Conservation (phyloP, 2,113 vertebrate genomes). For the Anhinga rufa region DNA sequence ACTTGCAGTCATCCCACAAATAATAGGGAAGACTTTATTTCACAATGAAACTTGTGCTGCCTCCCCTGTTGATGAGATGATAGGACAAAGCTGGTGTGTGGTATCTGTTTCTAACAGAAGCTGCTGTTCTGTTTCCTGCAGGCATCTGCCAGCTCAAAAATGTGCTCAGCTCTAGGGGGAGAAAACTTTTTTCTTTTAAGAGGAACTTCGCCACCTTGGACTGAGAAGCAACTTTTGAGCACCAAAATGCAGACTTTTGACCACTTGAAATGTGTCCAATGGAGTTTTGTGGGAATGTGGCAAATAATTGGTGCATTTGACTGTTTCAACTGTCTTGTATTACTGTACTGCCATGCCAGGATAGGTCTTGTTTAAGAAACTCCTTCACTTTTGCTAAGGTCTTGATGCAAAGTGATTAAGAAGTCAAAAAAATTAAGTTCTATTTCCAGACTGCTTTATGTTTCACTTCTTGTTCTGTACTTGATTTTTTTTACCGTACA, state of each 20-base stretch:
- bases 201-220: neutral
- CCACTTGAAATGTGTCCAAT: neutral
- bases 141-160: neutral
- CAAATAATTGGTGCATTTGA: neutral
- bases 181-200: neutral
- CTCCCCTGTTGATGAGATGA: neutral
- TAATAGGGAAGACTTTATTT: neutral
- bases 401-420: neutral
- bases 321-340: neutral
- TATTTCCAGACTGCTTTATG: neutral
- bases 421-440: neutral
- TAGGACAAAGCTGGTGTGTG: neutral
- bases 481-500: neutral
- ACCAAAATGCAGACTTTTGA: neutral
- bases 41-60: neutral
- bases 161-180: neutral
- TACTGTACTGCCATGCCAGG: neutral
- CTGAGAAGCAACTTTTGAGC: neutral
- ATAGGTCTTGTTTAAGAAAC: neutral
- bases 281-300: neutral
- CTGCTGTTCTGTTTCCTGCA: neutral
- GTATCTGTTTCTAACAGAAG: neutral
- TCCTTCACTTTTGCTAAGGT: neutral
- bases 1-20: neutral
- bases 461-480: neutral